Evolutionary conservation across 2,113 vertebrate species (phyloP), one percentile per base, ranked within the genome.

Genomic region (Smithornis capensis): DNA sequence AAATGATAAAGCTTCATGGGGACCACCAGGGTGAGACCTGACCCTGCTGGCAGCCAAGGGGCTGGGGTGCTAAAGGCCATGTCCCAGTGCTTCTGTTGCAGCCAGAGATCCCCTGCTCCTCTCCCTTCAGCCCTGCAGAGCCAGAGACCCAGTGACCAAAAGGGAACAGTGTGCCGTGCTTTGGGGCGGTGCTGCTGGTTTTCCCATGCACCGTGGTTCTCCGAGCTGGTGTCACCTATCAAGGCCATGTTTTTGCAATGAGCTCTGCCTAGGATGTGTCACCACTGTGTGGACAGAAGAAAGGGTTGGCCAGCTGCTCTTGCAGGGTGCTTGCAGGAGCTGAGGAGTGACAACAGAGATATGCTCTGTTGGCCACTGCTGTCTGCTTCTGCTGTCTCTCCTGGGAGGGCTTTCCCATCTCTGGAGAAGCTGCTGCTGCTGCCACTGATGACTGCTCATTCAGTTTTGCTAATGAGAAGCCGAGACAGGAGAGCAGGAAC

Each of bases 331-430:
- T 38, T 22, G 42, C 57, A 22, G 56, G 55, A 70, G n/a, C 38
- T 0, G 5, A 33, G 55, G 10, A 59, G 6, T 57, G 83, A 62
- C 7, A 3, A 27, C 70, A 55, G 47, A 33, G 38, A 19, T 35
- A 1, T 3, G 1, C 1, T 10, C 16, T 19, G 8, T 28, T 75
- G 70, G 12, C 45, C 24, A 12, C 13, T 0, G 0, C 47, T 7
- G 0, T 40, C 24, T 76, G 15, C 10, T 19, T 50, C 14, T 35
- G 21, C 75, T 62, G n/a, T 44, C 76, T 52, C 55, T 81, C 35
- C 64, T 3, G 1, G 38, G 81, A 87, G 77, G 33, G 14, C 27
- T 82, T 76, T 65, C 23, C 3, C 2, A 0, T 42, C 73, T 59
- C 4, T 21, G 50, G 71, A 86, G 83, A 35, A 89, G 73, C 68